A percentile compares a stretch with the other conserved stretches of the same genome.
These are phyloP conservation scores for Drosophila pruinosa DNA, from an alignment of 1,140 invertebrate species.

Conservation along the genomic window DNA sequence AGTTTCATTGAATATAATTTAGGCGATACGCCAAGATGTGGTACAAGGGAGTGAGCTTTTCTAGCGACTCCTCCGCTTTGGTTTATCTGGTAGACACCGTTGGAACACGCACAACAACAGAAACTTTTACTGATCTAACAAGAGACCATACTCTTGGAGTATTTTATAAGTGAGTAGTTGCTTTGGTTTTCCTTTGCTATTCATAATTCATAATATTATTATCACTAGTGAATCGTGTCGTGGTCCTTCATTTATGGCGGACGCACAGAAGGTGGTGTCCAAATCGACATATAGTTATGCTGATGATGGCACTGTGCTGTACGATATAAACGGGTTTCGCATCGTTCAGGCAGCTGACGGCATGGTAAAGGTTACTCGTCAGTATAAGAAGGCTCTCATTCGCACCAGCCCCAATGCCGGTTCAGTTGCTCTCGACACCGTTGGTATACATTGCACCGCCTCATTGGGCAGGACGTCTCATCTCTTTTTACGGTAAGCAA, in stretches of 20 bases:
- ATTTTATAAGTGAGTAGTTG: constrained; percentile 86
- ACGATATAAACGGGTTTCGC: constrained; percentile 92
- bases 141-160: constrained; percentile 91
- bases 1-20: not conserved
- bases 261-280: constrained; percentile 87
- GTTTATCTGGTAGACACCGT: constrained; percentile 93
- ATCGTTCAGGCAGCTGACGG: constrained; percentile 92
- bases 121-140: constrained; percentile 91
- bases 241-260: constrained; percentile 87
- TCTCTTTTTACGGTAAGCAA: constrained; percentile 88
- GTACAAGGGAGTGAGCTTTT: constrained; percentile 94
- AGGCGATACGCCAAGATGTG: constrained; percentile 93
- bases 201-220: not conserved
- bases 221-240: constrained; percentile 87
- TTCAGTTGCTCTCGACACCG: constrained; percentile 91
- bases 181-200: not conserved
- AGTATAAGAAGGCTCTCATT: constrained; percentile 91
- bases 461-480: constrained; percentile 92
- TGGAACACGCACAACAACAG: constrained; percentile 92
- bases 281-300: constrained; percentile 90
- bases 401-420: constrained; percentile 92
- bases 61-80: constrained; percentile 91
- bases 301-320: constrained; percentile 91
- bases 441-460: constrained; percentile 92
- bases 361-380: constrained; percentile 91